Evolutionary conservation across 2,113 vertebrate genomes (phyloP).

Genomic region (Pandion haliaetus): DNA sequence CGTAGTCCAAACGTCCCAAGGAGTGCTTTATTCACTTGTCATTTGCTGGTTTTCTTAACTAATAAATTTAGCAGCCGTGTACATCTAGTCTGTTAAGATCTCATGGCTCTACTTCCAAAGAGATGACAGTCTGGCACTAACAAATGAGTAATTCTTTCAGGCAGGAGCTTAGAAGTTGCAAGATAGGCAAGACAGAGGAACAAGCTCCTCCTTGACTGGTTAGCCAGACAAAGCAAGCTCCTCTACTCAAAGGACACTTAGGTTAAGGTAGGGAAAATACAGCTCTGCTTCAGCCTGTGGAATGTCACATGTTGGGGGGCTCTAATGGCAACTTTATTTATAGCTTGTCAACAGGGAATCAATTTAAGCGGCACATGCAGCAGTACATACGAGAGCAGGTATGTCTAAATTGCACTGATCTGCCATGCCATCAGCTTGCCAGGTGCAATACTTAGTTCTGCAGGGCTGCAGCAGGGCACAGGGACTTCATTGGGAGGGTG

Average conservation of each 20-base stretch:
- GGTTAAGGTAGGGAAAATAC: background rate
- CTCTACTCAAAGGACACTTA: background rate
- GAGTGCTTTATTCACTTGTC: constrained; percentile 86
- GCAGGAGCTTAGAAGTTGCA: constrained; percentile 51
- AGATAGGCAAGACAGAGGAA: constrained; percentile 39
- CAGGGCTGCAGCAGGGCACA: background rate
- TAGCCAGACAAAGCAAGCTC: constrained; percentile 14
- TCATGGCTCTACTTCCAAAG: constrained; percentile 22
- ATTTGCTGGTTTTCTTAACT: constrained; percentile 86
- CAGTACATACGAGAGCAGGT: background rate
- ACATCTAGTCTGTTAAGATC: constrained; percentile 51
- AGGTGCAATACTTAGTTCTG: background rate
- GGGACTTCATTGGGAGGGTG: background rate
- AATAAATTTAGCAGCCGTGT: constrained; percentile 74
- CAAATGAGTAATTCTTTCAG: constrained; percentile 60
- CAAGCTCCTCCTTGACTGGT: background rate
- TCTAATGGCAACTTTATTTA: constrained; percentile 20
- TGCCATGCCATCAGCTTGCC: background rate
- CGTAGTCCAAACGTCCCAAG: constrained; percentile 83
- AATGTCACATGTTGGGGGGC: background rate
- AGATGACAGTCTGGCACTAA: constrained; percentile 50
- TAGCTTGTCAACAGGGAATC: constrained; percentile 38
- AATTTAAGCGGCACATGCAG: background rate
- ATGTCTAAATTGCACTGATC: background rate
- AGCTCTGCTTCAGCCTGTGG: background rate